A percentile compares a stretch with the other conserved stretches of the same genome.
Conservation (phyloP, 2,888 invertebrate genomes). For the Caenorhabditis macrosperma region DNA sequence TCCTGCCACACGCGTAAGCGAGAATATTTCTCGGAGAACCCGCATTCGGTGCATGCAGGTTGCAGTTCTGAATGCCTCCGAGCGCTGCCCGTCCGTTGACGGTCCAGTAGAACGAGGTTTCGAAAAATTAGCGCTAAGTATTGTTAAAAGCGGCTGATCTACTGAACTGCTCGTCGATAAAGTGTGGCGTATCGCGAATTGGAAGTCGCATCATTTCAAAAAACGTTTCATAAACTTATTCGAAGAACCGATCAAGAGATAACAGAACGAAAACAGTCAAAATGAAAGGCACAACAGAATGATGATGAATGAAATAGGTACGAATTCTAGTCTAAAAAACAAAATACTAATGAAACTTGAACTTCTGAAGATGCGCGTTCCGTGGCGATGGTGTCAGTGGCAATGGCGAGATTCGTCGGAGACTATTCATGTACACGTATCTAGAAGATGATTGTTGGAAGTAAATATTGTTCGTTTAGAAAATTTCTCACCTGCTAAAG, state of each 20-base stretch:
- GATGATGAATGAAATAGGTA: constrained; percentile 6
- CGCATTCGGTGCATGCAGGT: too few relatives aligned
- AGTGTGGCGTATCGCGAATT: neutral
- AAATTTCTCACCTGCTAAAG: constrained; percentile 70
- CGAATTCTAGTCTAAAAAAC: constrained; percentile 14
- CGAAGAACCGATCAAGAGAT: neutral
- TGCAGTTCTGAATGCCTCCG: too few relatives aligned
- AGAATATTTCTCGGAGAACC: neutral
- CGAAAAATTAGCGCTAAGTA: too few relatives aligned
- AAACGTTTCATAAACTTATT: neutral
- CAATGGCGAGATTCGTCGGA: constrained; percentile 66
- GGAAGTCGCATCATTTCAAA: too few relatives aligned
- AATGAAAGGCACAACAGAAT: constrained; percentile 40
- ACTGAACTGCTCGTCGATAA: neutral
- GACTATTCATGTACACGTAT: constrained; percentile 69
- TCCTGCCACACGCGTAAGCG: constrained; percentile 4
- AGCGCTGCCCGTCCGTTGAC: too few relatives aligned
- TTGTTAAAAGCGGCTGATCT: too few relatives aligned
- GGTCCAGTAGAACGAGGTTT: too few relatives aligned
- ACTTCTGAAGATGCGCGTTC: constrained; percentile 32
- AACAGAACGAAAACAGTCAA: constrained; percentile 11
- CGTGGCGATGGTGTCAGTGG: constrained; percentile 54
- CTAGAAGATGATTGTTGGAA: constrained; percentile 30
- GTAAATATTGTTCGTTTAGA: neutral
- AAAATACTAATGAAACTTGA: constrained; percentile 40